Conservation (phyloP, 2,113 vertebrate genomes). For the Meles meles region DNA sequence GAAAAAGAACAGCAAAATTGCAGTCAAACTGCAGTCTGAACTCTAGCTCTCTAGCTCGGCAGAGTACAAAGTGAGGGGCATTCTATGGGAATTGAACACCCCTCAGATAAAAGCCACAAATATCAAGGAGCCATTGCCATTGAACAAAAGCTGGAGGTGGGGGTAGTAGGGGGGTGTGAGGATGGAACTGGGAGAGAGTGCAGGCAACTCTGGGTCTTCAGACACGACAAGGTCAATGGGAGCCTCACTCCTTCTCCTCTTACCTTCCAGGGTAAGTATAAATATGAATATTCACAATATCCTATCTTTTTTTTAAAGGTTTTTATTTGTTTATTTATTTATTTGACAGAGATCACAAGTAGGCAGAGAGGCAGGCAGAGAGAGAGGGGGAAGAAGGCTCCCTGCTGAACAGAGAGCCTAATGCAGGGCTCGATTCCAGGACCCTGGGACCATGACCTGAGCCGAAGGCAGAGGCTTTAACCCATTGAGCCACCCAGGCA, state of each 20-base stretch:
- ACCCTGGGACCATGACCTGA: no score
- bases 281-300: not conserved
- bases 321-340: no score
- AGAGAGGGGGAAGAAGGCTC: no score
- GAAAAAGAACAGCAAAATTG: not conserved
- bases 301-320: no score
- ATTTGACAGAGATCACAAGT: no score
- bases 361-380: no score
- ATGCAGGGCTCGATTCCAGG: no score
- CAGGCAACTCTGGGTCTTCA: not conserved
- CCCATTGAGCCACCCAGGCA: no score
- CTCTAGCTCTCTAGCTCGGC: not conserved
- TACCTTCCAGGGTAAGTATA: not conserved
- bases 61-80: not conserved
- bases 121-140: not conserved
- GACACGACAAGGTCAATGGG: not conserved
- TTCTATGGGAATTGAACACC: not conserved
- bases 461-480: no score
- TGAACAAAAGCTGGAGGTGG: rapidly evolving
- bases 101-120: not conserved
- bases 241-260: not conserved
- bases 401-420: no score
- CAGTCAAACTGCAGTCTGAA: not conserved
- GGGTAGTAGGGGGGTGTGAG: rapidly evolving
- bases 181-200: not conserved